Evolutionary conservation across 2,113 vertebrate species (phyloP).

Genomic region (Echinops telfairi): DNA sequence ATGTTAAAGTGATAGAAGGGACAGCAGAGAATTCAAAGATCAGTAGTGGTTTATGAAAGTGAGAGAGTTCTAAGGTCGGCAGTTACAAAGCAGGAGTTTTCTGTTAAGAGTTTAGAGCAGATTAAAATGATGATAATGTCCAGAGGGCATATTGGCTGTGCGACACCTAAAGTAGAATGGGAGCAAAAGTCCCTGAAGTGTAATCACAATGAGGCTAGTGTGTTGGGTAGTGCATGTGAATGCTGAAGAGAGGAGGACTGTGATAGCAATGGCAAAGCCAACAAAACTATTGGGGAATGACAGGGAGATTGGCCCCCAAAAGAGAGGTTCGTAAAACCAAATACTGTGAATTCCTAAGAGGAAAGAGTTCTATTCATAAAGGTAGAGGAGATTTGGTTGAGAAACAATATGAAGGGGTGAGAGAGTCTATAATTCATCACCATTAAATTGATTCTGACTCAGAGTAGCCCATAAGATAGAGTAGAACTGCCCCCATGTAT

Average conservation of each 20-base stretch:
- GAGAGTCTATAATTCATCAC: neutral
- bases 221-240: neutral
- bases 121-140: neutral
- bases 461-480: neutral
- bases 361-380: neutral
- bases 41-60: neutral
- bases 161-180: neutral
- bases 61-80: neutral
- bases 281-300: neutral
- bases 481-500: neutral
- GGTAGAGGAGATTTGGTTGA: neutral
- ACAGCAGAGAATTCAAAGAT: constrained; percentile 17
- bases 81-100: constrained; percentile 21
- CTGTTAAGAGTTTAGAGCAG: constrained; percentile 23
- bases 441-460: neutral
- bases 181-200: constrained; percentile 15
- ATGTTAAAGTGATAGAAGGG: constrained; percentile 11
- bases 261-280: constrained; percentile 22
- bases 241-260: neutral
- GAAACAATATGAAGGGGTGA: neutral
- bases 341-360: neutral
- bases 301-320: neutral
- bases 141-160: neutral
- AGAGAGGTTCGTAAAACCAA: neutral
- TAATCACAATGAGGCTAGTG: constrained; percentile 25